phyloP scores from a whole-genome alignment of 2,888 invertebrate species.

The Strigamia transsilvanica region DNA sequence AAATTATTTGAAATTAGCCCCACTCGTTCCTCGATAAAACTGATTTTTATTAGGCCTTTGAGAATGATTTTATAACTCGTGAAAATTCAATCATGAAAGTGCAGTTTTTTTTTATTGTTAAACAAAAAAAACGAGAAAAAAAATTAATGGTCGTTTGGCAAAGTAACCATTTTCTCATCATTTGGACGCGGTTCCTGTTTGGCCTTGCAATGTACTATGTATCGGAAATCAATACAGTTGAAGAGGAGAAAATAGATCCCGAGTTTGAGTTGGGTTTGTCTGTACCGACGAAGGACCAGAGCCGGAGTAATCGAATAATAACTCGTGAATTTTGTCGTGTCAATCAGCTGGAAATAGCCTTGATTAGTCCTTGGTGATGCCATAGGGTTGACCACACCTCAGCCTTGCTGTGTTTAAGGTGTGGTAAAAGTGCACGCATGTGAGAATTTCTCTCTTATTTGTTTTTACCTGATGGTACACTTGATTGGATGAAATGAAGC shows the following conservation, averaged over 20 bases:
- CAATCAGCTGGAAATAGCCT: constrained; percentile 6
- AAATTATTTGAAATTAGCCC: too few relatives aligned
- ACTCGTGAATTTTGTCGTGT: neutral
- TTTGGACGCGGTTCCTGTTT: constrained; percentile 34
- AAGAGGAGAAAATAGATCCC: constrained; percentile 26
- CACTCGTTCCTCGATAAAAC: too few relatives aligned
- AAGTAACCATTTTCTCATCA: constrained; percentile 35
- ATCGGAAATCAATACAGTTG: constrained; percentile 30
- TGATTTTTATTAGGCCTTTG: neutral
- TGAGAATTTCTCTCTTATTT: constrained; percentile 2
- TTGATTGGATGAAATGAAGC: constrained; percentile 24
- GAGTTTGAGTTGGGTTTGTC: neutral
- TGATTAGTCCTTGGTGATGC: constrained; percentile 45
- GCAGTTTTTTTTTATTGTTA: neutral
- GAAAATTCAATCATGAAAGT: neutral
- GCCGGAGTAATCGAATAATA: neutral
- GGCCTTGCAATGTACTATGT: neutral
- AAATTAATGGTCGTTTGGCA: constrained; percentile 24
- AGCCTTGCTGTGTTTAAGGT: neutral
- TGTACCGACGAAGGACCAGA: neutral
- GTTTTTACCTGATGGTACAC: constrained; percentile 12
- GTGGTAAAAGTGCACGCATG: constrained; percentile 32
- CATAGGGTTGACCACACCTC: constrained; percentile 43
- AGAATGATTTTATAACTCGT: neutral
- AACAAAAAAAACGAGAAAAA: neutral